Percentiles rank a stretch among this genome's conserved stretches.
These are phyloP conservation scores for Phrynocephalus guinanensis DNA, from an alignment of 2,797 vertebrate species.

Conservation along the genomic window DNA sequence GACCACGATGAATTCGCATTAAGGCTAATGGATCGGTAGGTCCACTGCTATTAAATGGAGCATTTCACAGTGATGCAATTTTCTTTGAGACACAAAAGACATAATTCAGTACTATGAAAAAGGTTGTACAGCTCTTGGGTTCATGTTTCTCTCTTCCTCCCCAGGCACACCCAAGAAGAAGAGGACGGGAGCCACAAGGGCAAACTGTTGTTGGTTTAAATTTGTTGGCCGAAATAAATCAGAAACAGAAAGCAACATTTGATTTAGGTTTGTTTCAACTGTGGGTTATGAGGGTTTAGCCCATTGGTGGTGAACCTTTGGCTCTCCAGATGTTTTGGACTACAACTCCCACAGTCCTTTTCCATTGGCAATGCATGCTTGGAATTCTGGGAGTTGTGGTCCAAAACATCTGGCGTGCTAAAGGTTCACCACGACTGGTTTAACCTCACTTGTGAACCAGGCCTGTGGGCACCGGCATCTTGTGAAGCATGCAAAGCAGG, in stretches of 20 bases:
- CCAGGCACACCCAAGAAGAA: background rate
- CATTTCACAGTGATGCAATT: background rate
- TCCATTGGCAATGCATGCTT: no score
- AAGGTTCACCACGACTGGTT: background rate
- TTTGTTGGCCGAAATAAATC: background rate
- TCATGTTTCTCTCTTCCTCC: background rate
- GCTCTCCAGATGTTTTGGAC: no score
- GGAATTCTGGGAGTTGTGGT: no score
- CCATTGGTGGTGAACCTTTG: no score
- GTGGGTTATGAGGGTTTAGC: no score
- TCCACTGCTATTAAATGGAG: no score
- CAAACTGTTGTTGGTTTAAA: background rate
- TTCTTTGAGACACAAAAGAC: background rate
- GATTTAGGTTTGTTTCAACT: background rate
- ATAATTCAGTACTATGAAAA: background rate
- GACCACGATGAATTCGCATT: no score
- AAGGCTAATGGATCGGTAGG: no score
- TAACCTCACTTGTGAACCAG: background rate
- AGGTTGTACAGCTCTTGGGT: no score
- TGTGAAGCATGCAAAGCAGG: background rate
- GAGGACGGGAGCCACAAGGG: background rate
- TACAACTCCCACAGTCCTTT: no score
- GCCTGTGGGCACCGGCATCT: no score
- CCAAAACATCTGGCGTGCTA: no score
- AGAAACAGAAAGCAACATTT: background rate